phyloP scores from a whole-genome alignment of 2,797 vertebrate genomes.

The Urosaurus nigricauda region DNA sequence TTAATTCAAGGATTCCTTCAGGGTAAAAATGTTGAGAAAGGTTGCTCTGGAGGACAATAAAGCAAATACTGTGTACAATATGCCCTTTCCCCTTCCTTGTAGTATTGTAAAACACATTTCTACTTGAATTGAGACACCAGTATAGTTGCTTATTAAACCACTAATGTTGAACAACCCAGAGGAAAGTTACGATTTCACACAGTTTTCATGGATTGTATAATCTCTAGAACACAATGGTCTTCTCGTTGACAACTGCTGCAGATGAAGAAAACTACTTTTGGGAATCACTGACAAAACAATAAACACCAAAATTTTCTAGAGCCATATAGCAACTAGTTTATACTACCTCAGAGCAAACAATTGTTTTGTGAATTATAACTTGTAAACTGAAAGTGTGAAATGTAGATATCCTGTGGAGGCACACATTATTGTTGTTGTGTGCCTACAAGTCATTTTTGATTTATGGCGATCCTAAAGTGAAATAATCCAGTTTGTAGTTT shows the following conservation, averaged over 20 bases:
- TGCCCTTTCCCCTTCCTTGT: constrained; percentile 27
- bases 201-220: constrained; percentile 29
- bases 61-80: not conserved
- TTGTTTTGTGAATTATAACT: not conserved
- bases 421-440: too few species aligned
- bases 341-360: constrained; percentile 4
- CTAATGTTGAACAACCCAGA: constrained; percentile 20
- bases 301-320: constrained; percentile 56
- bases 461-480: too few species aligned
- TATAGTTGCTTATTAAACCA: constrained; percentile 43
- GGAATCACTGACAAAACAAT: constrained; percentile 59
- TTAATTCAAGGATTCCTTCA: too few species aligned
- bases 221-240: constrained; percentile 59
- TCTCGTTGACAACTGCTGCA: constrained; percentile 62
- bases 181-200: constrained; percentile 14
- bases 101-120: constrained; percentile 15
- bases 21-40: not conserved
- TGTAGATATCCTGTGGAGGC: not conserved
- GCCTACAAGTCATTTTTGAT: too few species aligned
- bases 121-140: constrained; percentile 21
- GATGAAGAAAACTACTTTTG: constrained; percentile 63
- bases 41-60: not conserved
- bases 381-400: not conserved
- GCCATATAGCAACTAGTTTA: constrained; percentile 42
- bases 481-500: too few species aligned